Conservation (phyloP, 2,113 vertebrate genomes). For the Falcunculus frontatus region DNA sequence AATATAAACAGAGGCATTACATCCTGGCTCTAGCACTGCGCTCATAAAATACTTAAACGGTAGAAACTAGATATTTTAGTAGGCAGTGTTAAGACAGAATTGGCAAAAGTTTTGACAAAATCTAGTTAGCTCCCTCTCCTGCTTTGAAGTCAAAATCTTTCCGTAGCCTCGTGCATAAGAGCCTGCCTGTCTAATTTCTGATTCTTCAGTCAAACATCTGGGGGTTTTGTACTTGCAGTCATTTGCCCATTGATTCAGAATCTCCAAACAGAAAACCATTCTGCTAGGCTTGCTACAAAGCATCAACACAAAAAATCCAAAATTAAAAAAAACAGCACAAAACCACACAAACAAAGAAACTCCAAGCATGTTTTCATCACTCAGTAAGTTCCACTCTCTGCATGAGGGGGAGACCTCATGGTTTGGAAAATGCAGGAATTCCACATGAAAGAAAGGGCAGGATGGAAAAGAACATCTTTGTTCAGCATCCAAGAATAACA, state of each 20-base stretch:
- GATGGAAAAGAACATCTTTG: not conserved
- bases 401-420: not conserved
- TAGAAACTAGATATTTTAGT: not conserved
- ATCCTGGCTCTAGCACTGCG: not conserved
- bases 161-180: rapidly evolving
- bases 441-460: not conserved
- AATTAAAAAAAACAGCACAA: not conserved
- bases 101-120: not conserved
- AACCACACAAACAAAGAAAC: not conserved
- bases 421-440: not conserved
- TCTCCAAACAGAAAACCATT: not conserved
- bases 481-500: not conserved
- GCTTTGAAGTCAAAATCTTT: not conserved
- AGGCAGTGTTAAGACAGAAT: not conserved
- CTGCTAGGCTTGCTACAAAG: not conserved
- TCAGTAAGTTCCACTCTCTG: not conserved
- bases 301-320: not conserved
- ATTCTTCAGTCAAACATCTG: not conserved
- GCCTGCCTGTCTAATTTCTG: not conserved
- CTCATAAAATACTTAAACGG: not conserved
- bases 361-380: not conserved
- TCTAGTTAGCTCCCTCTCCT: not conserved
- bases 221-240: not conserved
- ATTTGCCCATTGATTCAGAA: not conserved
- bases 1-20: not conserved